Conservation (phyloP, 2,888 invertebrate genomes). For the Bedellia somnulentella region DNA sequence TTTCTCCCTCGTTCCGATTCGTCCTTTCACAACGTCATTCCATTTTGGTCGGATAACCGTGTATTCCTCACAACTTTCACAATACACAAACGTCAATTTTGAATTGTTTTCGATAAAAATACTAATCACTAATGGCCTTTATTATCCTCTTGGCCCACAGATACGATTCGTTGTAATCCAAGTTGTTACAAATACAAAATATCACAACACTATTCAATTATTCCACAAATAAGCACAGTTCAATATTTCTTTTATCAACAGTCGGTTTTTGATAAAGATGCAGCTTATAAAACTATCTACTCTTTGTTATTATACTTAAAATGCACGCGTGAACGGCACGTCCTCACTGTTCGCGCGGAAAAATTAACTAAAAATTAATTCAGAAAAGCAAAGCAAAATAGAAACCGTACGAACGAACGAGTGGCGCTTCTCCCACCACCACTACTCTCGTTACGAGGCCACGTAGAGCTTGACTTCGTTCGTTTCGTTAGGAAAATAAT, state of each 20-base stretch:
- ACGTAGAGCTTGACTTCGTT: slow-evolving; percentile 36
- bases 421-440: slow-evolving; percentile 42
- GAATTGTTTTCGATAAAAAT: not conserved
- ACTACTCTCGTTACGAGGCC: slow-evolving; percentile 52
- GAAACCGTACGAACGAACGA: slow-evolving; percentile 57
- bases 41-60: slow-evolving; percentile 4
- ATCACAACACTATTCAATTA: slow-evolving; percentile 10
- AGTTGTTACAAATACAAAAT: not conserved
- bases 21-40: not conserved
- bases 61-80: slow-evolving; percentile 30
- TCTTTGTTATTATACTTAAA: slow-evolving; percentile 24
- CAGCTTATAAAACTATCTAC: slow-evolving; percentile 19
- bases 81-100: slow-evolving; percentile 33
- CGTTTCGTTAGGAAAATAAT: too few species aligned
- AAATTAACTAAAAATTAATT: slow-evolving; percentile 39
- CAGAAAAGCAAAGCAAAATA: slow-evolving; percentile 60
- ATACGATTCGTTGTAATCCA: not conserved
- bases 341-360: slow-evolving; percentile 35
- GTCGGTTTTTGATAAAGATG: too few species aligned
- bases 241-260: too few species aligned
- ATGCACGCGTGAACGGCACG: slow-evolving; percentile 34
- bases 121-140: not conserved
- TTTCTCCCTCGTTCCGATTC: slow-evolving; percentile 10
- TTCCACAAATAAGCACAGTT: not conserved
- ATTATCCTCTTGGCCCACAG: not conserved